Evolutionary conservation across 2,797 vertebrate species (phyloP).

Genomic region (Enteromius radiatus): DNA sequence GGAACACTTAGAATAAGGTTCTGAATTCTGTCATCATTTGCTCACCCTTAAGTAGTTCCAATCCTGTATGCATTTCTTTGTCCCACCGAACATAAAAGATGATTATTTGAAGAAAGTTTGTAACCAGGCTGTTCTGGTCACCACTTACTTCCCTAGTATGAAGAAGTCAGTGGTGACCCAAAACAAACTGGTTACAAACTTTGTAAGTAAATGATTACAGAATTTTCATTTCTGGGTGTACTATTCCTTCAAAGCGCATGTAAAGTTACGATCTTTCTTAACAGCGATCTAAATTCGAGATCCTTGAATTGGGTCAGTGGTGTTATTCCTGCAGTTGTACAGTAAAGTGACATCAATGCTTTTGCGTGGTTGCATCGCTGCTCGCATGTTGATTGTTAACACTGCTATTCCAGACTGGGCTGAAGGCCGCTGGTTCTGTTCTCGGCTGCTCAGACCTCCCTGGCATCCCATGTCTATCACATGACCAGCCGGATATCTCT

Average conservation of each 20-base stretch:
- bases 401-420: slow-evolving; percentile 72
- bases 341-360: slow-evolving; percentile 4
- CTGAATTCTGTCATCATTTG: too few relatives aligned
- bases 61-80: too few relatives aligned
- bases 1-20: not conserved
- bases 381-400: slow-evolving; percentile 72
- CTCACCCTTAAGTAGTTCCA: too few relatives aligned
- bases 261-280: not conserved
- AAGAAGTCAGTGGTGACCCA: too few relatives aligned
- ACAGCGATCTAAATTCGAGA: not conserved
- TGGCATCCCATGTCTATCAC: slow-evolving; percentile 66
- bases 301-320: slow-evolving; percentile 1
- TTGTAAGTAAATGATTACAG: too few relatives aligned
- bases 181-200: too few relatives aligned
- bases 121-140: too few relatives aligned
- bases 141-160: too few relatives aligned
- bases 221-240: too few relatives aligned
- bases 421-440: slow-evolving; percentile 68
- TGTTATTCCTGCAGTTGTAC: not conserved
- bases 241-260: too few relatives aligned
- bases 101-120: too few relatives aligned
- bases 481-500: slow-evolving; percentile 67
- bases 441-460: slow-evolving; percentile 63
- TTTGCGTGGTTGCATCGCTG: not conserved
- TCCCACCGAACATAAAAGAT: too few relatives aligned